Conservation (phyloP, 2,113 vertebrate species). For the Hippoglossus stenolepis region DNA sequence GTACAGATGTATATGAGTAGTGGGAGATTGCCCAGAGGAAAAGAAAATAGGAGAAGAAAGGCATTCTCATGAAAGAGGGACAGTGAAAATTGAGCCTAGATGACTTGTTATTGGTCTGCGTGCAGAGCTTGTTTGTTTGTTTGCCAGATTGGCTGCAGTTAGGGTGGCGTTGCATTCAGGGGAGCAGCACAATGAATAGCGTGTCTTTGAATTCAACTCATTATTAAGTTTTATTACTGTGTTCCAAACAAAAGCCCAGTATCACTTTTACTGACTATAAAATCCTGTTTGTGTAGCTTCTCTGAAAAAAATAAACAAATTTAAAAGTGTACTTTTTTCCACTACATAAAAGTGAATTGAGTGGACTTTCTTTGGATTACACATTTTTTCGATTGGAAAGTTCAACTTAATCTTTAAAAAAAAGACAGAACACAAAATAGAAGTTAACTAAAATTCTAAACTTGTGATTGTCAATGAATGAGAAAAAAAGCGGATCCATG, state of each 20-base stretch:
- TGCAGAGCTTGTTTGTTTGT: slow-evolving; percentile 69
- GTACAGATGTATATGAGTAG: slow-evolving; percentile 82
- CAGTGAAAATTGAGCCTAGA: slow-evolving; percentile 62
- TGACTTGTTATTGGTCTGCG: slow-evolving; percentile 64
- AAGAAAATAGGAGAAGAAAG: slow-evolving; percentile 60
- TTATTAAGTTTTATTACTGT: slow-evolving; percentile 70
- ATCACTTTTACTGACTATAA: slow-evolving; percentile 39
- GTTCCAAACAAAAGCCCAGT: slow-evolving; percentile 54
- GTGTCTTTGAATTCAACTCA: slow-evolving; percentile 59
- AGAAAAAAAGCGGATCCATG: too few species aligned
- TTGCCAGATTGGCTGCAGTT: slow-evolving; percentile 71
- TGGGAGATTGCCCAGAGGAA: slow-evolving; percentile 62
- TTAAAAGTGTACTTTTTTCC: neutral
- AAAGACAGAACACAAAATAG: neutral
- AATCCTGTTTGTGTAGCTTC: slow-evolving; percentile 10
- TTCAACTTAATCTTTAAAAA: neutral
- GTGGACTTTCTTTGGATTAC: slow-evolving; percentile 4
- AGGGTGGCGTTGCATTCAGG: slow-evolving; percentile 34
- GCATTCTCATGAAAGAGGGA: slow-evolving; percentile 55
- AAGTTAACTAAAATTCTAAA: neutral
- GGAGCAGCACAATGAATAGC: slow-evolving; percentile 54
- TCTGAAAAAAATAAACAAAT: slow-evolving; percentile 8
- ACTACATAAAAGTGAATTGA: neutral
- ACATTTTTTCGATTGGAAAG: neutral
- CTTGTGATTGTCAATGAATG: too few species aligned